These are phyloP conservation scores for Rhinogobio ventralis DNA, from an alignment of 2,797 vertebrate species.

Conservation along the genomic window DNA sequence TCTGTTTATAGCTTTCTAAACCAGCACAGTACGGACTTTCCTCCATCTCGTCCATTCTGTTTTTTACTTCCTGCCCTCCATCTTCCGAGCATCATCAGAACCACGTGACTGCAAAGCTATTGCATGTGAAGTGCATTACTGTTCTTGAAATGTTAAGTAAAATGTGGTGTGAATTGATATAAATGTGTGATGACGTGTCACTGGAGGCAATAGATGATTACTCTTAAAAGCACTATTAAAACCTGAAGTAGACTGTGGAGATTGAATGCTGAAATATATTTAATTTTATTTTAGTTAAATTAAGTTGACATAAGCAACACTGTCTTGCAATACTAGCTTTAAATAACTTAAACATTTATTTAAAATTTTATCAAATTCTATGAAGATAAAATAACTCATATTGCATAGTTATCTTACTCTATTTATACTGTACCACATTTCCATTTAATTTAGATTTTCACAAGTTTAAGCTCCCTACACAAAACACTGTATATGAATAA, in stretches of 20 bases:
- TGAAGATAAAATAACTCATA: neutral
- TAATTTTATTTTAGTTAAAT: no score
- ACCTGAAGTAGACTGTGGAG: neutral
- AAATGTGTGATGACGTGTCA: no score
- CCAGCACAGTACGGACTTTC: no score
- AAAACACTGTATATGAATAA: slow-evolving; percentile 19
- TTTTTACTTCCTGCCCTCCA: neutral
- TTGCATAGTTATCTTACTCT: neutral
- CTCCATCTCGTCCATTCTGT: no score
- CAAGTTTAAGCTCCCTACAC: neutral
- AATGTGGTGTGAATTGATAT: no score
- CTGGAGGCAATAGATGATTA: no score
- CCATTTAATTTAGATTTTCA: slow-evolving; percentile 20
- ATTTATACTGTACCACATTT: neutral
- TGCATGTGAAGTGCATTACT: no score
- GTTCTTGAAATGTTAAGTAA: no score
- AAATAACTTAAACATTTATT: neutral
- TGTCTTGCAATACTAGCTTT: neutral
- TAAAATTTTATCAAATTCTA: neutral
- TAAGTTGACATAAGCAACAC: neutral
- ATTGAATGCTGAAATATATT: neutral
- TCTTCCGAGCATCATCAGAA: no score
- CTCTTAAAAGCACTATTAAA: neutral
- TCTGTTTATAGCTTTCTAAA: no score
- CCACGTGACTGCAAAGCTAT: no score